Evolutionary conservation across 2,888 invertebrate genomes (phyloP), one percentile per base, ranked within the genome.

Genomic region (Tridacna gigas): DNA sequence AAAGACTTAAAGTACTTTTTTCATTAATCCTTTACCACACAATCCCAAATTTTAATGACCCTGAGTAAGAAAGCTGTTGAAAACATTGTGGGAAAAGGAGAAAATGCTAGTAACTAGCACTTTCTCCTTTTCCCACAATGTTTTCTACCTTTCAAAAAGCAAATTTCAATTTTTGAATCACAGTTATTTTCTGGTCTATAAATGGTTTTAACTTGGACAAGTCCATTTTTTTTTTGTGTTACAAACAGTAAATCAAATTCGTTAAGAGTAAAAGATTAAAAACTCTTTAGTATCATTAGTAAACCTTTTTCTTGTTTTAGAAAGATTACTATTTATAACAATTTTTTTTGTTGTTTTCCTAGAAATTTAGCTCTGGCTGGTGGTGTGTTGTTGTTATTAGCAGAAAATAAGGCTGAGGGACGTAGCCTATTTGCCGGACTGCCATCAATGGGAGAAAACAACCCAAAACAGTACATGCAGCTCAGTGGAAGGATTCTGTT

Each of bases 341-440:
- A 22, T 15, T 28, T n/a, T 13, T 18, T 74, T 56, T 20, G 25
- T 74, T 80, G 74, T 56, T 71, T 15, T 87, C 91, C 67, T 91
- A 96, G 99, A 86, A 99, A 99, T 95, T 95, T 99, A 91, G 99
- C 99, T 18, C 96, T 99, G 78, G 98, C 99, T 91, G 99, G 99
- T 82, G 99, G 99, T n/a, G 96, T 99, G 15, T 95, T 99, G 65
- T 96, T 99, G 69, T 97, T 99, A 76, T 95, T 99, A 90, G 99
- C 99, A n/a, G 99, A 99, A 95, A 97, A 98, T 78, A 96, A 98
- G 86, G 97, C 97, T 7, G 99, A 99, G 95, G 98, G 98, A 48
- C 97, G 97, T 91, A 98, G 98, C 93, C 96, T 99, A 79, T 99
- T 99, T 95, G 99, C 99, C 71, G 99, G 99, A 61, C 95, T 96